Evolutionary conservation across 2,113 vertebrate species (phyloP).

Genomic region (Phrynosoma platyrhinos): DNA sequence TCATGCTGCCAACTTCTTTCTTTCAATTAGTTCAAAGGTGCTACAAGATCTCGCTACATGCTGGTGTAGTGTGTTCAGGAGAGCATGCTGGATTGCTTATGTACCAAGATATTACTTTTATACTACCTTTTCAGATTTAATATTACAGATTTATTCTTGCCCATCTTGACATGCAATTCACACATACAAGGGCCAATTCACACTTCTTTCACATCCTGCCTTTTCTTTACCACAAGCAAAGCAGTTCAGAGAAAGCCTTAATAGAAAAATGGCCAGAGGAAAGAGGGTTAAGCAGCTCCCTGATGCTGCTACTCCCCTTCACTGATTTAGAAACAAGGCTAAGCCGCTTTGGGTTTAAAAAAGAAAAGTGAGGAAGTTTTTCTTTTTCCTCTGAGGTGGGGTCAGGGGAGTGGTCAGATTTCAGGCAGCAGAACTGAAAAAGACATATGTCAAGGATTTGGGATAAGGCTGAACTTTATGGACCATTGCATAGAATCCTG

Average conservation of each 20-base stretch:
- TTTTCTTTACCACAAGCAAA: background rate
- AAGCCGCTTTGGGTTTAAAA: background rate
- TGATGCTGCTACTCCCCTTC: background rate
- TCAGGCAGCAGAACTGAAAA: background rate
- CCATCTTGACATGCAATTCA: background rate
- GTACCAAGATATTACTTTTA: too few species aligned
- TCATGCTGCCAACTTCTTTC: too few species aligned
- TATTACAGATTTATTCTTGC: too few species aligned
- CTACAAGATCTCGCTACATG: too few species aligned
- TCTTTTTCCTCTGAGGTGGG: background rate
- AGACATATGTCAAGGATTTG: background rate
- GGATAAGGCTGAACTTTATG: background rate
- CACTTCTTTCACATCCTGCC: background rate
- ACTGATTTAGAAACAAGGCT: too few species aligned
- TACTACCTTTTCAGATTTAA: too few species aligned
- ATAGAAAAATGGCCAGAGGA: background rate
- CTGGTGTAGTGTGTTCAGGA: background rate
- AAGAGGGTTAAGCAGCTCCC: background rate
- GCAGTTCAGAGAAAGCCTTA: background rate
- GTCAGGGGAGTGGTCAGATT: background rate
- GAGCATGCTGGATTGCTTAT: too few species aligned
- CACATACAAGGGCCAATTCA: too few species aligned
- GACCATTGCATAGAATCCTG: background rate
- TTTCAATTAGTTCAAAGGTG: too few species aligned
- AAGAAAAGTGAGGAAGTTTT: background rate